These are phyloP conservation scores for Cyprinodon brontotheroides DNA, from an alignment of 2,113 vertebrate species.

Conservation along the genomic window DNA sequence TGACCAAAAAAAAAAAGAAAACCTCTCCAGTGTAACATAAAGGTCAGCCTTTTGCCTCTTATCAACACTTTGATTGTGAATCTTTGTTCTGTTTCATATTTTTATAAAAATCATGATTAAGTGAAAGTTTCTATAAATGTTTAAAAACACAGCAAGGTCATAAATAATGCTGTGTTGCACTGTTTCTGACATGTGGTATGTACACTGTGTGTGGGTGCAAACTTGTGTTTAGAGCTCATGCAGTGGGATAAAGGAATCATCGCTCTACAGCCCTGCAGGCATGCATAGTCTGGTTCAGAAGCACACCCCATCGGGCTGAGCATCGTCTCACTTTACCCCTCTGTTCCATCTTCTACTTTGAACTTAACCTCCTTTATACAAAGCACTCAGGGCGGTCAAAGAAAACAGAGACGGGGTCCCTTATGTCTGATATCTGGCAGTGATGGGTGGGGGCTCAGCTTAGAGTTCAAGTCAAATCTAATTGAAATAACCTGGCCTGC, in stretches of 20 bases:
- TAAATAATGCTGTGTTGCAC: constrained; percentile 1
- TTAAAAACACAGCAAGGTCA: not conserved
- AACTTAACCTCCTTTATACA: constrained; percentile 68
- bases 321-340: constrained; percentile 49
- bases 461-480: constrained; percentile 42
- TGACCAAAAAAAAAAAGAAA: constrained; percentile 4
- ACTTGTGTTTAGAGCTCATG: not conserved
- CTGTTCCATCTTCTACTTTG: constrained; percentile 51
- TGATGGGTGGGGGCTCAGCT: constrained; percentile 65
- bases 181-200: not conserved
- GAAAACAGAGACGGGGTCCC: constrained; percentile 47
- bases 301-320: constrained; percentile 13
- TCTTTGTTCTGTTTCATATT: not conserved
- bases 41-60: constrained; percentile 17
- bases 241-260: constrained; percentile 11
- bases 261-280: not conserved
- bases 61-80: constrained; percentile 1
- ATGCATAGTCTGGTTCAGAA: constrained; percentile 13
- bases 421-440: constrained; percentile 45
- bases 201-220: not conserved
- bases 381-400: constrained; percentile 32
- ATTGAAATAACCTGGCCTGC: constrained; percentile 69
- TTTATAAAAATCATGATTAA: not conserved
- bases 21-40: constrained; percentile 25
- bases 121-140: not conserved